A percentile compares a stretch with the other conserved stretches of the same genome.
These are phyloP conservation scores for Periplaneta americana DNA, from an alignment of 1,140 invertebrate species.

Conservation along the genomic window DNA sequence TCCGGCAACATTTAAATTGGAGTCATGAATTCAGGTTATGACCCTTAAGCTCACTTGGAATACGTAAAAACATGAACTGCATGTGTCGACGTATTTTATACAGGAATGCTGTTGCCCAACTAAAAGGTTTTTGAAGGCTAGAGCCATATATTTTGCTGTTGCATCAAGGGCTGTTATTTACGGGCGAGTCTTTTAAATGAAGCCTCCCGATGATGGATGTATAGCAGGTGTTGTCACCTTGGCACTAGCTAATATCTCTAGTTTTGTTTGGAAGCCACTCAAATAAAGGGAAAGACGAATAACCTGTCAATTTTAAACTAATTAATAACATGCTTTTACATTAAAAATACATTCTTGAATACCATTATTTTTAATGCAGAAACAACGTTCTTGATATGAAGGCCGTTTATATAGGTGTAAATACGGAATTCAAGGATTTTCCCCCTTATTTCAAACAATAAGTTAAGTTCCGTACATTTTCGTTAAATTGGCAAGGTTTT, in stretches of 20 bases:
- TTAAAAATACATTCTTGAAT: no score
- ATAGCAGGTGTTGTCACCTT: background rate
- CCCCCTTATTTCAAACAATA: no score
- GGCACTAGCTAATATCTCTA: background rate
- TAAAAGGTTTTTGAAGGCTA: no score
- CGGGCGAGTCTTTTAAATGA: background rate
- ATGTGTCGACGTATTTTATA: no score
- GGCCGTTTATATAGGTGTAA: no score
- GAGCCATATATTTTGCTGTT: background rate
- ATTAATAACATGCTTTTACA: background rate
- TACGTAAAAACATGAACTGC: background rate
- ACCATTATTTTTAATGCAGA: no score
- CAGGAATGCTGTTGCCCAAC: no score
- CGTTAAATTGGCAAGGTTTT: no score
- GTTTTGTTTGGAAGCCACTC: background rate
- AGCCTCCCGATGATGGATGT: background rate
- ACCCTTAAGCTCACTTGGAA: background rate
- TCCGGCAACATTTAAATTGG: no score
- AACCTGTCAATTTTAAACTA: background rate
- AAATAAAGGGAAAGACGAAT: background rate
- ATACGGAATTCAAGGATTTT: no score
- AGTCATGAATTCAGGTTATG: background rate
- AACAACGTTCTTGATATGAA: no score
- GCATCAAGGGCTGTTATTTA: background rate
- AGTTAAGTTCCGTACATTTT: no score